These are phyloP conservation scores for Leucophenga maculata DNA, from an alignment of 2,888 invertebrate species.

Conservation along the genomic window DNA sequence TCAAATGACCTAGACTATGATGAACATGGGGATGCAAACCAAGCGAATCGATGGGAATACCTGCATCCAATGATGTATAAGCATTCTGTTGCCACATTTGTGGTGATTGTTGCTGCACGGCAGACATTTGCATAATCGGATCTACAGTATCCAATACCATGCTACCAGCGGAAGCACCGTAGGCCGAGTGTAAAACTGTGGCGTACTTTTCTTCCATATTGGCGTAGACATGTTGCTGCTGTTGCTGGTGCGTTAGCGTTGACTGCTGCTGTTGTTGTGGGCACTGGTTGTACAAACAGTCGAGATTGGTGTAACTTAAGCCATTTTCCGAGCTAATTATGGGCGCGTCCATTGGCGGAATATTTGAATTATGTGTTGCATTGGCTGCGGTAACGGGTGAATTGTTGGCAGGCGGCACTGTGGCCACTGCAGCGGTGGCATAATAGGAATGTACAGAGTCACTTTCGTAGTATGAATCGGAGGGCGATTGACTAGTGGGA, in stretches of 20 bases:
- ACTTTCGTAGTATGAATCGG: slow-evolving; percentile 70
- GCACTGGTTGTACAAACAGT: slow-evolving; percentile 78
- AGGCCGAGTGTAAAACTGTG: slow-evolving; percentile 76
- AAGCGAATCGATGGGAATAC: slow-evolving; percentile 60
- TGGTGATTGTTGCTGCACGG: slow-evolving; percentile 57
- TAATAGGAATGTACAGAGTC: slow-evolving; percentile 71
- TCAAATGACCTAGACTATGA: slow-evolving; percentile 55
- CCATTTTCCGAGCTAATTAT: slow-evolving; percentile 90
- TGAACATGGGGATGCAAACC: slow-evolving; percentile 67
- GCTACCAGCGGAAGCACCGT: slow-evolving; percentile 65
- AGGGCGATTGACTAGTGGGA: slow-evolving; percentile 69
- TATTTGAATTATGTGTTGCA: slow-evolving; percentile 51
- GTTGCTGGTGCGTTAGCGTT: slow-evolving; percentile 40
- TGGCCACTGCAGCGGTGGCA: slow-evolving; percentile 65
- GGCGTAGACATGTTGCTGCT: slow-evolving; percentile 51
- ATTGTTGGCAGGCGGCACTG: slow-evolving; percentile 59
- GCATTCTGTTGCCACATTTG: slow-evolving; percentile 66
- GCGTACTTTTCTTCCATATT: slow-evolving; percentile 70
- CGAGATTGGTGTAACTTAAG: slow-evolving; percentile 90
- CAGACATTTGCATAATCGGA: slow-evolving; percentile 62
- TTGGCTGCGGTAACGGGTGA: slow-evolving; percentile 61
- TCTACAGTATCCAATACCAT: slow-evolving; percentile 59
- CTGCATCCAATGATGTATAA: slow-evolving; percentile 51
- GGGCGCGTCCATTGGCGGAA: slow-evolving; percentile 72
- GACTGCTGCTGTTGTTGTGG: slow-evolving; percentile 59